Conservation (phyloP, 2,888 invertebrate genomes). For the Parelbella ahira region DNA sequence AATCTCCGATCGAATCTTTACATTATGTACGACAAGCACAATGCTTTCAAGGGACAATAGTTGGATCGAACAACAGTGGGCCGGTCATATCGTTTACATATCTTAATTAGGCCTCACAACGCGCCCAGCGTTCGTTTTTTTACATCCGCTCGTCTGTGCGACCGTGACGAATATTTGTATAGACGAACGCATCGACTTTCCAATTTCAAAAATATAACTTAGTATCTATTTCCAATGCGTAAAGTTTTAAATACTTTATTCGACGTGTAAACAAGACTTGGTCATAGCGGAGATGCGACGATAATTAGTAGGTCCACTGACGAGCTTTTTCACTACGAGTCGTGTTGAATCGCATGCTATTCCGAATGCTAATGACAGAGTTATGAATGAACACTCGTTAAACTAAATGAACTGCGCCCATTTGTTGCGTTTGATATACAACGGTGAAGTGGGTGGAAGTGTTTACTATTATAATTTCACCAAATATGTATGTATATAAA, state of each 20-base stretch:
- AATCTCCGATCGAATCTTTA: slow-evolving; percentile 30
- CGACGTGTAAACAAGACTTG: slow-evolving; percentile 24
- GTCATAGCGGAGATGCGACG: slow-evolving; percentile 37
- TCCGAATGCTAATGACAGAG: slow-evolving; percentile 30
- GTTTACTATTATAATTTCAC: not conserved
- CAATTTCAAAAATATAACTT: slow-evolving; percentile 5
- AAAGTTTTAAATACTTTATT: slow-evolving; percentile 3
- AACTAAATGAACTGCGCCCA: slow-evolving; percentile 26
- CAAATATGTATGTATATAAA: no score
- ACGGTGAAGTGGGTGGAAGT: slow-evolving; percentile 9
- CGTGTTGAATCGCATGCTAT: slow-evolving; percentile 33
- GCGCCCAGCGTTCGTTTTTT: slow-evolving; percentile 58
- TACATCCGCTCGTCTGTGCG: slow-evolving; percentile 47
- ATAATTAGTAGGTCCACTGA: slow-evolving; percentile 54
- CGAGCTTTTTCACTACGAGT: slow-evolving; percentile 35
- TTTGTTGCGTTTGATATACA: slow-evolving; percentile 19
- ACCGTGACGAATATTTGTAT: slow-evolving; percentile 64
- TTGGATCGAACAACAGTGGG: slow-evolving; percentile 63
- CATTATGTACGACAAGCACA: slow-evolving; percentile 32
- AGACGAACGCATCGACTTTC: slow-evolving; percentile 27
- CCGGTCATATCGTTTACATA: slow-evolving; percentile 69
- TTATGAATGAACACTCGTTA: slow-evolving; percentile 42
- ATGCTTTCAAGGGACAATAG: slow-evolving; percentile 54
- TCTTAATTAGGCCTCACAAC: slow-evolving; percentile 80
- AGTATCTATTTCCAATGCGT: slow-evolving; percentile 6